Base-by-base conservation (phyloP, 2,113 vertebrate species). In the Ammodytes marinus region DNA sequence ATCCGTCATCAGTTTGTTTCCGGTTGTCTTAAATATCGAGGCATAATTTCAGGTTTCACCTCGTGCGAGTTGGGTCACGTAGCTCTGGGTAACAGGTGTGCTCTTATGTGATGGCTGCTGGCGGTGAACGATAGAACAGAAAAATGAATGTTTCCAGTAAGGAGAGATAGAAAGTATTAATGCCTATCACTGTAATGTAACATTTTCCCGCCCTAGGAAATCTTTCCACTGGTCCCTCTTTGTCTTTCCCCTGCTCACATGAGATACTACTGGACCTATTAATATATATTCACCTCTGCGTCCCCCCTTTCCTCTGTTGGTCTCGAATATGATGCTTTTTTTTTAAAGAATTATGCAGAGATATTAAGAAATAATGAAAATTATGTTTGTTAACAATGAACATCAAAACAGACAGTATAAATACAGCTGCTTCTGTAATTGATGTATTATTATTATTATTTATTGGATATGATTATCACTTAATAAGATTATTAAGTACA, bases 81-180 rank as follows among this genome's bases (percentile, higher is more conserved):
- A 79, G 89, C 76, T 67, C 77, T 47, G 61, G 67, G 70, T 75
- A 54, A 84, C 80, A 69, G 67, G 27, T 40, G 49, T 65, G 67
- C 85, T 70, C 72, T 64, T 46, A 55, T 4, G 6, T 75, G 69
- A 70, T 27, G 57, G 55, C 70, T 86, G 53, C 46, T 42, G 47
- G 69, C 49, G 42, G 58, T 42, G 52, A 17, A 5, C 58, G 54
- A 69, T 27, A 39, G 70, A 47, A 60, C 54, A 64, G 75, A 75
- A 92, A 27, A 78, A 88, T 86, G 86, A 92, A 90, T 91, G 87
- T 93, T 78, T 89, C 43, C 65, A 68, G 82, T 42, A 49, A 27
- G 69, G 66, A 65, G 68, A 85, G 63, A 73, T 78, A 83, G 65
- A 85, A 78, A 82, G 74, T 52, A 71, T 53, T 35, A 59, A 83